Evolutionary conservation across 2,113 vertebrate genomes (phyloP).

Genomic region (Menura novaehollandiae): DNA sequence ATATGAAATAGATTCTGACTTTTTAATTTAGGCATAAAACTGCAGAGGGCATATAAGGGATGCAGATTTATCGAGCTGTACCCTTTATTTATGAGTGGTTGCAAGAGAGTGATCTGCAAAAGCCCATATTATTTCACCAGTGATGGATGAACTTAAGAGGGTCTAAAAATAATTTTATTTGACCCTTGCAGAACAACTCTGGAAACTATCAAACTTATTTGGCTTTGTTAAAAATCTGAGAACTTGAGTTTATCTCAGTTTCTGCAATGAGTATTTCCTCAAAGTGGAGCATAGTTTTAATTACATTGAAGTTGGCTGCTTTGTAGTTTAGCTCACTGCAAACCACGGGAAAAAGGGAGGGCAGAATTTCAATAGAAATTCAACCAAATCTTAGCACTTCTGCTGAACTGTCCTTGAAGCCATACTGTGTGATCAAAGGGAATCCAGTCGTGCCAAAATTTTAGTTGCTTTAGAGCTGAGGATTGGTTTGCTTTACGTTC

Average conservation of each 20-base stretch:
- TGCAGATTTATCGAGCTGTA: not conserved
- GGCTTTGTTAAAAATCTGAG: not conserved
- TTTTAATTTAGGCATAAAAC: constrained; percentile 45
- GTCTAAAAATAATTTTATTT: not conserved
- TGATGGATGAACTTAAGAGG: not conserved
- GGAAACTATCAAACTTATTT: not conserved
- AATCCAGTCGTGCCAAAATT: not conserved
- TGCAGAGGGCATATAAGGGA: not conserved
- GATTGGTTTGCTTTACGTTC: not conserved
- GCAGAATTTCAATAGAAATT: not conserved
- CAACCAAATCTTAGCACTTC: not conserved
- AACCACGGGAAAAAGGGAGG: not conserved
- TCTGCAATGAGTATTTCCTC: not conserved
- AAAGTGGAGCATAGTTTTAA: not conserved
- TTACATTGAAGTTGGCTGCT: not conserved
- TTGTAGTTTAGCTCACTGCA: not conserved
- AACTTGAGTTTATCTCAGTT: not conserved
- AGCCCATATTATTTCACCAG: not conserved
- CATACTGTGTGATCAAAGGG: not conserved
- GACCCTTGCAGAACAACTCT: not conserved
- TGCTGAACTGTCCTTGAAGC: not conserved
- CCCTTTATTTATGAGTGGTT: constrained; percentile 31
- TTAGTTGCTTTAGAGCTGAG: not conserved
- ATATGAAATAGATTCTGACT: constrained; percentile 47
- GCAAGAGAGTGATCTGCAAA: not conserved